A percentile compares a stretch with the other conserved stretches of the same genome.
Evolutionary conservation across 2,113 vertebrate species (phyloP).

Genomic region (Chlorocebus sabaeus): DNA sequence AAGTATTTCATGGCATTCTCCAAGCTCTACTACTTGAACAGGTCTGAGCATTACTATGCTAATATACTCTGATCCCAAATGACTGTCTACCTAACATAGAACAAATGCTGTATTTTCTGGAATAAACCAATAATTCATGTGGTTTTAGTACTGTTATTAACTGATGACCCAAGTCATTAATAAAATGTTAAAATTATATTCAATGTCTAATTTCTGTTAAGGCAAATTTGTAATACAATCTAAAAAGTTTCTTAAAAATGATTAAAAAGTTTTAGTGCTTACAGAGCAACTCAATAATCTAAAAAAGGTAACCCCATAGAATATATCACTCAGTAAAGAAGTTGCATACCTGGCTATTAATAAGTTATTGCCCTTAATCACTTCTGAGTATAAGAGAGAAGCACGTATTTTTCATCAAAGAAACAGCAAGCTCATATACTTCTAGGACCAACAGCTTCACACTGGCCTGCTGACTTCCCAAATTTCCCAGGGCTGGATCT

Average conservation of each 20-base stretch:
- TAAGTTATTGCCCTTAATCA: slow-evolving; percentile 17
- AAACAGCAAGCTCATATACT: not conserved
- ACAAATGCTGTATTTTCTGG: slow-evolving; percentile 23
- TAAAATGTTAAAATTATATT: slow-evolving; percentile 53
- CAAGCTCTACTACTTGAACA: slow-evolving; percentile 14
- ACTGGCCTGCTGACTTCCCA: not conserved
- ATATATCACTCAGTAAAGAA: slow-evolving; percentile 35
- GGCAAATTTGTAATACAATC: slow-evolving; percentile 49
- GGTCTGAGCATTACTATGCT: slow-evolving; percentile 23
- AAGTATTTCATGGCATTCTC: slow-evolving; percentile 52
- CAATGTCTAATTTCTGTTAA: slow-evolving; percentile 39
- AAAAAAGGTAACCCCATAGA: slow-evolving; percentile 43
- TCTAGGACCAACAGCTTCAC: slow-evolving; percentile 9
- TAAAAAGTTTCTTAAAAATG: slow-evolving; percentile 49
- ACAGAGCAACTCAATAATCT: slow-evolving; percentile 23
- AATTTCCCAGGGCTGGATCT: not conserved
- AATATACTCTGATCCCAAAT: slow-evolving; percentile 40
- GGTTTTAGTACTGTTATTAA: slow-evolving; percentile 38
- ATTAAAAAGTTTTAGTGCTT: slow-evolving; percentile 42
- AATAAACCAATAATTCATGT: slow-evolving; percentile 36
- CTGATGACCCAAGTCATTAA: slow-evolving; percentile 3
- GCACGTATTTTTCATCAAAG: slow-evolving; percentile 7
- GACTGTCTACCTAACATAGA: slow-evolving; percentile 22
- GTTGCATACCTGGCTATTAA: not conserved
- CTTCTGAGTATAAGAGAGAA: slow-evolving; percentile 34